Percentiles rank a stretch among this genome's conserved stretches.
Conservation (phyloP, 1,140 invertebrate species). For the Euglossa dilemma region DNA sequence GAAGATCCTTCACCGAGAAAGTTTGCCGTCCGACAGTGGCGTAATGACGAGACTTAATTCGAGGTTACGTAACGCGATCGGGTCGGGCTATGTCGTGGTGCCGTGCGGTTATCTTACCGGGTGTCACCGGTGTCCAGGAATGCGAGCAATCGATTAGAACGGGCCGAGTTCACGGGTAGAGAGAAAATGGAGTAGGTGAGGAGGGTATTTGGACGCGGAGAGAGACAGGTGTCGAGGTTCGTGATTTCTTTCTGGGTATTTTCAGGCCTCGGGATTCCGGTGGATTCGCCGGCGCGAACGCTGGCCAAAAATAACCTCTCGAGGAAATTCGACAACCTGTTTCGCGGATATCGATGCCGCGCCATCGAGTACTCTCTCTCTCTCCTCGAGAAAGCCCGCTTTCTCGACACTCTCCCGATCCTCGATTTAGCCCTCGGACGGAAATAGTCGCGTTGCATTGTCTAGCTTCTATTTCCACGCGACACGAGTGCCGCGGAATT, state of each 20-base stretch:
- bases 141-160: constrained; percentile 34
- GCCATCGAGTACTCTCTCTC: background rate
- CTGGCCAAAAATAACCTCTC: background rate
- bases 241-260: background rate
- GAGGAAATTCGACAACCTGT: background rate
- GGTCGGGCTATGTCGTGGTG: constrained; percentile 2
- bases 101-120: constrained; percentile 17
- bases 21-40: background rate
- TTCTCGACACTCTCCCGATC: background rate
- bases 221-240: background rate
- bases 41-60: constrained; percentile 7
- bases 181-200: constrained; percentile 4
- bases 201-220: background rate
- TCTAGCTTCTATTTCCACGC: constrained; percentile 6
- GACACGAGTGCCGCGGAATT: background rate
- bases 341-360: background rate
- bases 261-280: background rate
- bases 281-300: background rate
- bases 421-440: background rate
- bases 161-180: background rate
- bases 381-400: no score
- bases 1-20: background rate
- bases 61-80: constrained; percentile 16
- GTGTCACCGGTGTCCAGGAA: constrained; percentile 18
- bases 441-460: constrained; percentile 13